Evolutionary conservation across 2,113 vertebrate species (phyloP), one percentile per base, ranked within the genome.

Genomic region (Oreocharis arfaki): DNA sequence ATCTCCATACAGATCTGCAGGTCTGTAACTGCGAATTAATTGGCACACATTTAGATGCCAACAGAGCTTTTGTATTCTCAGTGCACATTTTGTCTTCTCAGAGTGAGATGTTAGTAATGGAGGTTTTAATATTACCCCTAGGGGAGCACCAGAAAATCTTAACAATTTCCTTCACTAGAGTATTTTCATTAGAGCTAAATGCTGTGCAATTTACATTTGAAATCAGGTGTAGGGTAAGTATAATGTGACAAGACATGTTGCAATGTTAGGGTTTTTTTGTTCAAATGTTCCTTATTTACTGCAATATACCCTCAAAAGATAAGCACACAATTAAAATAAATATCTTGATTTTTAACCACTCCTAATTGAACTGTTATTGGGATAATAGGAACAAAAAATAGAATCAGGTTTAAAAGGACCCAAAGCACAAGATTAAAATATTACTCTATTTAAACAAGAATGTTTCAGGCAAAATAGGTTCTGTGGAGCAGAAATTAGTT

Each of bases 131-230:
- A 98, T 98, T 98, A 98, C 98, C 98, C 98, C 98, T 98, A 98
- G 97, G 97, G 97, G 98, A 98, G 98, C 97, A 97, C 97, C 98
- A 98, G 97, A 98, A 98, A 98, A 98, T 98, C 98, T 98, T 98
- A 98, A 98, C 98, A 98, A 98, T 98, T 98, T 98, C 98, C 97
- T 98, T 98, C 98, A 98, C 97, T 98, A 92, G 98, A 97, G 97
- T 98, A 98, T 98, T 98, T 98, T 98, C 98, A 98, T 98, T 98
- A 98, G 98, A 94, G 95, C 96, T 98, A 98, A 98, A 98, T 98
- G 97, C 98, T 82, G 84, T 98, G 97, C 98, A 98, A 98, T 98
- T 98, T 98, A 98, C 98, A 98, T 98, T 98, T 97, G 97, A 98
- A 98, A 98, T 98, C 98, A 98, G 97, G 97, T 98, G 96, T 98